Evolutionary conservation across 2,888 invertebrate species (phyloP).

Genomic region (Volucella inanis): DNA sequence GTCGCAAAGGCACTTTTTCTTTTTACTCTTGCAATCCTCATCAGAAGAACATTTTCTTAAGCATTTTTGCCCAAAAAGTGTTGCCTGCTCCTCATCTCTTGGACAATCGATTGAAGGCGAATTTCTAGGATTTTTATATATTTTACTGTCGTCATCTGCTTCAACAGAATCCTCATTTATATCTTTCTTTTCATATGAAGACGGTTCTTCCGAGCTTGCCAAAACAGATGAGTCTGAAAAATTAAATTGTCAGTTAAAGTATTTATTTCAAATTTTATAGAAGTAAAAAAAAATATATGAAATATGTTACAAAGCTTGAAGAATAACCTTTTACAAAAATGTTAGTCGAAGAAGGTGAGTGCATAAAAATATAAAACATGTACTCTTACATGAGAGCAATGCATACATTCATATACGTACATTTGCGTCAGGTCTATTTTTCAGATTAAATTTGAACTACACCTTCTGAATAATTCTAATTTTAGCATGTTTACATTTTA

Average conservation of each 20-base stretch:
- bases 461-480: too few species aligned
- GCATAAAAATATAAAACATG: too few species aligned
- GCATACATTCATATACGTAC: too few species aligned
- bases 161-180: slow-evolving; percentile 84
- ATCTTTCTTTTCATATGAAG: slow-evolving; percentile 84
- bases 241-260: background rate
- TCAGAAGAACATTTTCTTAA: slow-evolving; percentile 96
- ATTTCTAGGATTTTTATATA: slow-evolving; percentile 94
- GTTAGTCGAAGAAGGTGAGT: too few species aligned
- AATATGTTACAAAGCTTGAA: too few species aligned
- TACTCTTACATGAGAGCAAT: too few species aligned
- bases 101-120: slow-evolving; percentile 94
- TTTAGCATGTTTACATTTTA: too few species aligned
- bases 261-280: background rate
- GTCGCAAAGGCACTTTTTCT: slow-evolving; percentile 98
- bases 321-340: too few species aligned
- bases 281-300: too few species aligned
- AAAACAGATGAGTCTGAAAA: slow-evolving; percentile 72
- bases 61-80: slow-evolving; percentile 92
- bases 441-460: too few species aligned
- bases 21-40: slow-evolving; percentile 97
- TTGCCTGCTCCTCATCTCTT: slow-evolving; percentile 92
- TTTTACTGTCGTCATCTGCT: slow-evolving; percentile 90
- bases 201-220: slow-evolving; percentile 74
- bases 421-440: too few species aligned